A percentile compares a stretch with the other conserved stretches of the same genome.
phyloP scores from a whole-genome alignment of 2,888 invertebrate genomes.

The Drosophila fulvimacula region DNA sequence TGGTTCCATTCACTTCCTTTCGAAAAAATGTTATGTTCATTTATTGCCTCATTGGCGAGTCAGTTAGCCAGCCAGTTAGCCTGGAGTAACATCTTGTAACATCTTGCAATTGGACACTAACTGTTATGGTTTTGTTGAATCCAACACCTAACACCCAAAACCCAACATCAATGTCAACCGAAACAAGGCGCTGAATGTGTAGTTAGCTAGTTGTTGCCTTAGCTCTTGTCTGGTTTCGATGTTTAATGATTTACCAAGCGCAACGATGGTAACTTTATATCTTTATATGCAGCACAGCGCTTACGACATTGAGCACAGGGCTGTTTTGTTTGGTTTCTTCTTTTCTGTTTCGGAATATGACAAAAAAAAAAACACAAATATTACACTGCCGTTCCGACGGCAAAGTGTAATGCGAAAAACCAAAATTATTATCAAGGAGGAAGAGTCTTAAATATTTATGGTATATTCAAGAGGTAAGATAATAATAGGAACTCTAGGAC shows the following conservation, averaged over 20 bases:
- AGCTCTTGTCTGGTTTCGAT: conserved; percentile 28
- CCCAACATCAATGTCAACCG: conserved; percentile 63
- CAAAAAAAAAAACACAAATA: not conserved
- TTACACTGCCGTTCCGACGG: conserved; percentile 5
- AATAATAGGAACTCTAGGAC: not conserved
- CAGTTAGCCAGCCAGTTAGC: not conserved
- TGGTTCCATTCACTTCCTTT: too few relatives aligned
- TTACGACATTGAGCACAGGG: conserved; percentile 74
- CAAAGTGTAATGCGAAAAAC: not conserved
- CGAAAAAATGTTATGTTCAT: not conserved
- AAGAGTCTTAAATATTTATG: too few relatives aligned
- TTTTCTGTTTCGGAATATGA: conserved; percentile 1
- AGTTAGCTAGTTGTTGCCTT: conserved; percentile 1
- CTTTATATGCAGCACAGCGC: conserved; percentile 50
- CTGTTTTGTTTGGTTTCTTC: conserved; percentile 14
- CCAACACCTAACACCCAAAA: conserved; percentile 51
- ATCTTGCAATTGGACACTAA: conserved; percentile 42
- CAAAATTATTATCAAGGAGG: not conserved
- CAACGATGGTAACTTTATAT: conserved; percentile 66
- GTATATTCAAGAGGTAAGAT: not conserved
- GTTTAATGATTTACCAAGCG: conserved; percentile 48
- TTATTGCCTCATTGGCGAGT: conserved; percentile 13
- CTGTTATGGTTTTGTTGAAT: conserved; percentile 28
- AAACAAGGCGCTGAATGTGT: conserved; percentile 27
- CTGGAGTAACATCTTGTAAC: conserved; percentile 11